Percentiles rank a stretch among this genome's conserved stretches.
These are phyloP conservation scores for Stratiomys singularior DNA, from an alignment of 2,888 invertebrate genomes.

Conservation along the genomic window DNA sequence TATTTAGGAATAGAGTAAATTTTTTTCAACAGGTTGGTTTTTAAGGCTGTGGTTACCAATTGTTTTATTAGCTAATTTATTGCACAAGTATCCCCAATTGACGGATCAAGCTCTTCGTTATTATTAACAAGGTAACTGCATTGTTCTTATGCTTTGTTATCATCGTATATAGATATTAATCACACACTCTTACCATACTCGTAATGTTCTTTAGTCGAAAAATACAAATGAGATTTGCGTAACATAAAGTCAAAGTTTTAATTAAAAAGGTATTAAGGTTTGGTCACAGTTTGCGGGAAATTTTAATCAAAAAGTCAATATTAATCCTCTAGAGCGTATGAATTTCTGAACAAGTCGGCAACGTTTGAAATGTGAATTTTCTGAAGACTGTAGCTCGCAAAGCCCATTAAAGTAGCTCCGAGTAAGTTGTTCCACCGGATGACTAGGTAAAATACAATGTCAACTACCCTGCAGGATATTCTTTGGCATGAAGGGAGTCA, in stretches of 20 bases:
- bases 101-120: too few relatives aligned
- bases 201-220: too few relatives aligned
- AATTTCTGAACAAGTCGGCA: background rate
- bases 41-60: too few relatives aligned
- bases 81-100: too few relatives aligned
- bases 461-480: background rate
- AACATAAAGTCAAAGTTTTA: background rate
- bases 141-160: too few relatives aligned
- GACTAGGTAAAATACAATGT: background rate
- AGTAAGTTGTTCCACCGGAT: background rate
- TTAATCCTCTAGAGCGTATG: constrained; percentile 1
- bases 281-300: background rate
- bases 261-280: background rate
- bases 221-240: background rate
- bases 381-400: background rate
- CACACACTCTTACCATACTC: too few relatives aligned
- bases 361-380: background rate
- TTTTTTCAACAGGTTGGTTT: too few relatives aligned
- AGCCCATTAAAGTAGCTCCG: background rate
- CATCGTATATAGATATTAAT: too few relatives aligned
- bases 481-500: background rate
- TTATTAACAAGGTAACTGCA: too few relatives aligned
- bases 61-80: too few relatives aligned
- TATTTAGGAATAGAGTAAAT: too few relatives aligned
- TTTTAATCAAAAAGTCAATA: constrained; percentile 8